phyloP scores from a whole-genome alignment of 2,888 invertebrate species.

The Drosophila nr. medialis region DNA sequence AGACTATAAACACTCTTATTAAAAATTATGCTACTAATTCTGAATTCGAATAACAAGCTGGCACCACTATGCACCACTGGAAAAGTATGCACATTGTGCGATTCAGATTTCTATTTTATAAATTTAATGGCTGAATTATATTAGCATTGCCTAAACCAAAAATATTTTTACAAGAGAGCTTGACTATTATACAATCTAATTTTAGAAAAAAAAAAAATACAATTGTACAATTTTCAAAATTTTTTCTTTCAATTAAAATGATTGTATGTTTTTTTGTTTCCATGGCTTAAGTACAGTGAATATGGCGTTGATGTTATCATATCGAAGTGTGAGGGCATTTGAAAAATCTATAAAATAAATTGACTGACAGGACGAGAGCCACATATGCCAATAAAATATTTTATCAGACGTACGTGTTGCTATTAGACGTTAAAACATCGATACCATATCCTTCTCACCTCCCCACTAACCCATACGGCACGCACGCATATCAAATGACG shows the following conservation, averaged over 20 bases:
- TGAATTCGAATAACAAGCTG: background rate
- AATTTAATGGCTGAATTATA: background rate
- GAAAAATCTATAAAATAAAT: conserved; percentile 71
- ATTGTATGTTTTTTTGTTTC: background rate
- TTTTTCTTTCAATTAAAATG: background rate
- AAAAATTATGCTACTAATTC: background rate
- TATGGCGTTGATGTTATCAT: conserved; percentile 22
- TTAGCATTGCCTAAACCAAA: background rate
- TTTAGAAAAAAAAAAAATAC: background rate
- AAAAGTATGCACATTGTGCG: background rate
- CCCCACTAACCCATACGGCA: conserved; percentile 33
- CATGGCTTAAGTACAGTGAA: background rate
- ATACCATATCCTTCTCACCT: conserved; percentile 14
- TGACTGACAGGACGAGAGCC: conserved; percentile 53
- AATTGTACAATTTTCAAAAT: background rate
- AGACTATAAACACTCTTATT: background rate
- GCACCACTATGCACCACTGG: too few relatives aligned
- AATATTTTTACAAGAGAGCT: background rate
- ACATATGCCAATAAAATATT: conserved; percentile 80
- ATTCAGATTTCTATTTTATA: background rate
- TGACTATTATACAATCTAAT: background rate
- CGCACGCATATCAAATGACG: conserved; percentile 79
- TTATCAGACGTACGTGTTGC: conserved; percentile 80
- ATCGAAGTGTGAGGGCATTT: conserved; percentile 34
- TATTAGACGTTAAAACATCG: conserved; percentile 68